These are phyloP conservation scores for Carollia perspicillata DNA, from an alignment of 2,113 vertebrate genomes.

Conservation along the genomic window DNA sequence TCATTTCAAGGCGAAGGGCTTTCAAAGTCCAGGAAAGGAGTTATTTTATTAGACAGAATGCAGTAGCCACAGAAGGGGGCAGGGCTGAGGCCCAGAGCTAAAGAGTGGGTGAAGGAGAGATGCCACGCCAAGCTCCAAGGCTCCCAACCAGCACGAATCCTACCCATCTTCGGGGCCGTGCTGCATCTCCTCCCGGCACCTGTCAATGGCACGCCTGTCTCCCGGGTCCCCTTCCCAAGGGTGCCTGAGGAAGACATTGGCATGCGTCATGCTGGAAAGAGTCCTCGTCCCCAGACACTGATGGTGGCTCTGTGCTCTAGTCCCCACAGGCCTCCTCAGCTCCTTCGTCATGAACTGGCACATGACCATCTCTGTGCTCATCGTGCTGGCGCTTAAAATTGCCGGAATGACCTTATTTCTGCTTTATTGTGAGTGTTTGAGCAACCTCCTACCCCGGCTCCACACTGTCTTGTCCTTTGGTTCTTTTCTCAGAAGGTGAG, in stretches of 20 bases:
- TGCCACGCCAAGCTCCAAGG: background rate
- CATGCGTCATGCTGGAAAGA: background rate
- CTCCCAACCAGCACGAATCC: background rate
- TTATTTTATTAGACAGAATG: background rate
- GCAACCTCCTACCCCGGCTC: background rate
- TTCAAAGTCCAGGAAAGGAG: background rate
- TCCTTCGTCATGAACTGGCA: conserved; percentile 68
- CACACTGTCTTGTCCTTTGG: background rate
- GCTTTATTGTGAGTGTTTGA: conserved; percentile 66
- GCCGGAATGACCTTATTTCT: conserved; percentile 63
- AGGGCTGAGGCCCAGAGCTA: background rate
- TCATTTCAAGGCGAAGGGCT: background rate
- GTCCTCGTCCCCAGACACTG: background rate
- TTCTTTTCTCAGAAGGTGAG: background rate
- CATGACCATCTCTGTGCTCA: conserved; percentile 48
- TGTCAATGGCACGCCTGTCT: background rate
- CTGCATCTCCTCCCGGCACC: background rate
- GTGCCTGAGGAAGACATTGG: background rate
- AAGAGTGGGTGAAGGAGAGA: background rate
- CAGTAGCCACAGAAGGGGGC: background rate
- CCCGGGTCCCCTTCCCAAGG: background rate
- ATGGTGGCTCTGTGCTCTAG: background rate
- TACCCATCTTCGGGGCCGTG: background rate
- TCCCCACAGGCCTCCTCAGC: background rate
- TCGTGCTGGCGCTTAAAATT: conserved; percentile 49